Evolutionary conservation across 2,888 invertebrate species (phyloP).

Genomic region (Ennomos erosarius): DNA sequence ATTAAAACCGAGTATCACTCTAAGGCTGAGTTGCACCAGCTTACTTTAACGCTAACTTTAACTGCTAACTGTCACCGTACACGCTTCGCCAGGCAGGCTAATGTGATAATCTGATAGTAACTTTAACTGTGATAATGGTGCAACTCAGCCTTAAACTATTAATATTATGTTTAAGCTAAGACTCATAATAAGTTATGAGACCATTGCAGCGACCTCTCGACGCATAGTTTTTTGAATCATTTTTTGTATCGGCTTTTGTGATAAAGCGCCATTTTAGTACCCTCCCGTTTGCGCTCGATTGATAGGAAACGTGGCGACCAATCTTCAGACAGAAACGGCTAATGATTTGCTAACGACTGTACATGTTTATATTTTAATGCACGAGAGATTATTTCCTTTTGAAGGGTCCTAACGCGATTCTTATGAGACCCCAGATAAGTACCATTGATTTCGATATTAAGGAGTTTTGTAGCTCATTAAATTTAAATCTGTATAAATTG

Average conservation of each 20-base stretch:
- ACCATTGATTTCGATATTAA: slow-evolving; percentile 6
- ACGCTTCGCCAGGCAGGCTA: no score
- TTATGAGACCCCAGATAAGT: slow-evolving; percentile 44
- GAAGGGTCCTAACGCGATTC: slow-evolving; percentile 54
- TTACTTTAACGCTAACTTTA: no score
- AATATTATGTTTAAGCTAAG: no score
- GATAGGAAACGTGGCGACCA: slow-evolving; percentile 65
- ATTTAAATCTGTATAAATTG: no score
- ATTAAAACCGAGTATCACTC: no score
- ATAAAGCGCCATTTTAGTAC: slow-evolving; percentile 42
- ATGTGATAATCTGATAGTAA: no score
- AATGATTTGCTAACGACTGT: slow-evolving; percentile 83
- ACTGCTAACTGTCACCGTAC: no score
- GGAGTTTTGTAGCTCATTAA: not conserved
- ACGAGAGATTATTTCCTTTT: slow-evolving; percentile 81
- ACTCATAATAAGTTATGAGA: no score
- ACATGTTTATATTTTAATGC: slow-evolving; percentile 83
- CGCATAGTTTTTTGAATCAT: not conserved
- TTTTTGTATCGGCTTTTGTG: not conserved
- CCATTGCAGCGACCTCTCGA: no score
- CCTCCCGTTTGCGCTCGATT: slow-evolving; percentile 61
- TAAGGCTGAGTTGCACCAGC: no score
- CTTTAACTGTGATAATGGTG: no score
- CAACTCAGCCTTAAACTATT: no score
- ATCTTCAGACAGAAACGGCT: slow-evolving; percentile 72